Evolutionary conservation across 2,113 vertebrate species (phyloP).

Genomic region (Alligator sinensis): DNA sequence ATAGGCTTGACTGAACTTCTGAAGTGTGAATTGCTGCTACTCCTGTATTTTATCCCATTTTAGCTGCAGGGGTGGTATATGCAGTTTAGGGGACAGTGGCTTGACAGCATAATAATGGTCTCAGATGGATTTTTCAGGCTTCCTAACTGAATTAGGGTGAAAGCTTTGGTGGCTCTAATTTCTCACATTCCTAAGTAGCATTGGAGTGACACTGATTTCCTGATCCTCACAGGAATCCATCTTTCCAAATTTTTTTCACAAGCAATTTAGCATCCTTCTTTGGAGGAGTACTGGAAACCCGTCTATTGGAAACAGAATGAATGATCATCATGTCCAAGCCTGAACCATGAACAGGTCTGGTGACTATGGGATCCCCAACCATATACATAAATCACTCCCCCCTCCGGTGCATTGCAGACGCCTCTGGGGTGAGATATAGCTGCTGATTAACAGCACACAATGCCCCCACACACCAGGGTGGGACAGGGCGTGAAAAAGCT

Average conservation of each 20-base stretch:
- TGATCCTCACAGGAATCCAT: neutral
- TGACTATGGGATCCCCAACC: neutral
- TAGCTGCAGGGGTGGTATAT: neutral
- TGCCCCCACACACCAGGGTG: neutral
- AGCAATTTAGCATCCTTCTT: neutral
- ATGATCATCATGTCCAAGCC: neutral
- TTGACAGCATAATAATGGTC: neutral
- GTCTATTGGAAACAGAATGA: neutral
- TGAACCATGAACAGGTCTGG: neutral
- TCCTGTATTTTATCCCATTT: neutral
- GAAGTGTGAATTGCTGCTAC: conserved; percentile 44
- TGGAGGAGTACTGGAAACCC: neutral
- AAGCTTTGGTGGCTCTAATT: neutral
- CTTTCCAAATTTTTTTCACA: too few relatives aligned
- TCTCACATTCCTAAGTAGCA: neutral
- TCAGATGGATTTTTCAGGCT: accelerated
- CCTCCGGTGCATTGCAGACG: neutral
- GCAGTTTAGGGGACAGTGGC: neutral
- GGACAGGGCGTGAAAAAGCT: neutral
- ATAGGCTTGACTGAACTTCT: neutral
- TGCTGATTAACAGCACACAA: neutral
- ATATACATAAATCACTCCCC: neutral
- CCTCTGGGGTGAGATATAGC: neutral
- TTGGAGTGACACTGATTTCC: neutral
- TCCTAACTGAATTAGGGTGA: accelerated